Conservation (phyloP, 2,113 vertebrate species). For the Alexandromys fortis region DNA sequence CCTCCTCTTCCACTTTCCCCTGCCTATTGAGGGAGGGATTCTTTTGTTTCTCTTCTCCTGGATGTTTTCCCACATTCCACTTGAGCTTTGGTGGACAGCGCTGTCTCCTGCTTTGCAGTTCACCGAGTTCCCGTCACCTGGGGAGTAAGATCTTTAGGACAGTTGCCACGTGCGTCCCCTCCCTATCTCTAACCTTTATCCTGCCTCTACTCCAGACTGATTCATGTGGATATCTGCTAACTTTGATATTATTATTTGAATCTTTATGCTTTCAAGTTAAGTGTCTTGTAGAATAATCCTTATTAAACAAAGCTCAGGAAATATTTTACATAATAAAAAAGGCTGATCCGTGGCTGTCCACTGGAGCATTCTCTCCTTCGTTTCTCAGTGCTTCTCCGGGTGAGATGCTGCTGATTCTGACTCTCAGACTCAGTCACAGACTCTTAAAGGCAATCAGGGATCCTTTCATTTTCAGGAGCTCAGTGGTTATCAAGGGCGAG, state of each 20-base stretch:
- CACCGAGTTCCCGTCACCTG: too few species aligned
- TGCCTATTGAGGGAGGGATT: background rate
- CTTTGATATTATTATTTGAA: too few species aligned
- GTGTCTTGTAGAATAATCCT: too few species aligned
- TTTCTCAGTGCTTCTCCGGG: background rate
- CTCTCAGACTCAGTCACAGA: background rate
- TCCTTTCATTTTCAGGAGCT: background rate
- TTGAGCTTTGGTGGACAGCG: rapidly evolving
- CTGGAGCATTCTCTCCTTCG: background rate
- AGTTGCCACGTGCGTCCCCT: rapidly evolving
- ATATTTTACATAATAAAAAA: too few species aligned
- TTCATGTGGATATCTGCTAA: background rate
- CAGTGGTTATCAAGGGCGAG: too few species aligned
- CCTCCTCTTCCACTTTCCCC: background rate
- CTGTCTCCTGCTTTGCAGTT: background rate
- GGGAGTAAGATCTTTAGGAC: too few species aligned
- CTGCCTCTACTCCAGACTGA: background rate
- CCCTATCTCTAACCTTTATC: background rate
- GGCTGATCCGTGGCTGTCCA: rapidly evolving
- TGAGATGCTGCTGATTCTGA: background rate
- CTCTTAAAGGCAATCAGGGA: background rate
- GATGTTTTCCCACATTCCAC: background rate
- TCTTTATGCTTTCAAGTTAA: too few species aligned
- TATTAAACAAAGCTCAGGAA: too few species aligned
- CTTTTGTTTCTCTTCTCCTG: too few species aligned